A percentile compares a stretch with the other conserved stretches of the same genome.
These are phyloP conservation scores for Apotomis betuletana DNA, from an alignment of 2,888 invertebrate species.

Conservation along the genomic window DNA sequence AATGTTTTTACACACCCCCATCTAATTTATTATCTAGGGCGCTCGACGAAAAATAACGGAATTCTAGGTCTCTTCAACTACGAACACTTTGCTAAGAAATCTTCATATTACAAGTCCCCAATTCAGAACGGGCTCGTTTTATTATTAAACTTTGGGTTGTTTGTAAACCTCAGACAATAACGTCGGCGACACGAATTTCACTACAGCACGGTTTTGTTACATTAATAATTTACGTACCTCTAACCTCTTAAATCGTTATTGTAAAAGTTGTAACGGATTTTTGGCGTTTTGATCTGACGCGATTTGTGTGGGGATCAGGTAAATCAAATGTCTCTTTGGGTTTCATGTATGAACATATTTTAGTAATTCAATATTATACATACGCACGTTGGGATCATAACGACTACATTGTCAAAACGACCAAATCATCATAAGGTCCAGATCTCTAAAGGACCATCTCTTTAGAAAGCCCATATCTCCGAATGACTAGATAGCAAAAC, in stretches of 20 bases:
- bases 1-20: not conserved
- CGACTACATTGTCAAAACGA: too few relatives aligned
- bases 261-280: slow-evolving; percentile 7
- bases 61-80: slow-evolving; percentile 18
- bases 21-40: slow-evolving; percentile 19
- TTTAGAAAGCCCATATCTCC: too few relatives aligned
- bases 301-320: too few relatives aligned
- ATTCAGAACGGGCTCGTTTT: slow-evolving; percentile 56
- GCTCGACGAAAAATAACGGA: slow-evolving; percentile 10
- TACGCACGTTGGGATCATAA: too few relatives aligned
- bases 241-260: slow-evolving; percentile 30
- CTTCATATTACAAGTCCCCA: slow-evolving; percentile 38
- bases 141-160: slow-evolving; percentile 66
- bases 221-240: slow-evolving; percentile 67
- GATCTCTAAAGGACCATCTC: too few relatives aligned
- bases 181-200: slow-evolving; percentile 61
- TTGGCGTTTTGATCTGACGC: not conserved
- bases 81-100: slow-evolving; percentile 26
- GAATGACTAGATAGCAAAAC: too few relatives aligned
- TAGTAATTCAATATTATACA: too few relatives aligned
- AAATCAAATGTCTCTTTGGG: too few relatives aligned
- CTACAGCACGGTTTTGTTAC: slow-evolving; percentile 50
- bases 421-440: too few relatives aligned
- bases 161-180: slow-evolving; percentile 61
- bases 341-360: too few relatives aligned